Evolutionary conservation across 1,140 invertebrate genomes (phyloP).

Genomic region (Papilio glaucus): DNA sequence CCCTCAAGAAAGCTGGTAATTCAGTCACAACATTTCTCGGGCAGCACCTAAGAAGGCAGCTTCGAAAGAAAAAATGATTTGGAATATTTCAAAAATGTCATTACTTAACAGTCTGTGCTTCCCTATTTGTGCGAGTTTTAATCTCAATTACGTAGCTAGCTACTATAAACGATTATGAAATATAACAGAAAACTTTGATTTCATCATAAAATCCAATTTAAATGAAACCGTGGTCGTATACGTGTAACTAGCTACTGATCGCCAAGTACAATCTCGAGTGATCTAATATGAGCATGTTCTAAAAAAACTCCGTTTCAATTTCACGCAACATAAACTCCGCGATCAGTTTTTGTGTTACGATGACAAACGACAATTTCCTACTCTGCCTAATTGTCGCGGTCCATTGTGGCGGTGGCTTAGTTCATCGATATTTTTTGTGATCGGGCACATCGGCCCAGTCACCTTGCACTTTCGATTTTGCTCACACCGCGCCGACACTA

Average conservation of each 20-base stretch:
- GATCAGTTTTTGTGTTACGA: constrained; percentile 70
- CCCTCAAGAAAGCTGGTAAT: too few species aligned
- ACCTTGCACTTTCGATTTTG: constrained; percentile 72
- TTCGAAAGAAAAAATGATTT: too few species aligned
- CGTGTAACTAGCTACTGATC: constrained; percentile 41
- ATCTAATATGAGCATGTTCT: constrained; percentile 40
- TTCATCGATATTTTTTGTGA: constrained; percentile 57
- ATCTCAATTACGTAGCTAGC: not conserved
- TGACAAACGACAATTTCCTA: constrained; percentile 61
- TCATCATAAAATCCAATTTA: constrained; percentile 31
- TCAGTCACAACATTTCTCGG: too few species aligned
- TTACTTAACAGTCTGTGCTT: not conserved
- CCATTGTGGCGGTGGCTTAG: constrained; percentile 46
- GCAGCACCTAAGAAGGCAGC: too few species aligned
- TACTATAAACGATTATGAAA: constrained; percentile 20
- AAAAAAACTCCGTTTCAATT: constrained; percentile 66
- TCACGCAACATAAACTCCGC: constrained; percentile 72
- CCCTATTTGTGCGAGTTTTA: not conserved
- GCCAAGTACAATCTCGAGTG: constrained; percentile 18
- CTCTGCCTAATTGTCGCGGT: constrained; percentile 58
- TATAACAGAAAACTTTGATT: constrained; percentile 20
- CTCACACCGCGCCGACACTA: constrained; percentile 32
- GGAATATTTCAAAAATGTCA: too few species aligned
- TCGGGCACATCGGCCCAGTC: constrained; percentile 56
- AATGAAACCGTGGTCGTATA: constrained; percentile 31